Evolutionary conservation across 2,888 invertebrate species (phyloP).

Genomic region (Tubulanus polymorphus): DNA sequence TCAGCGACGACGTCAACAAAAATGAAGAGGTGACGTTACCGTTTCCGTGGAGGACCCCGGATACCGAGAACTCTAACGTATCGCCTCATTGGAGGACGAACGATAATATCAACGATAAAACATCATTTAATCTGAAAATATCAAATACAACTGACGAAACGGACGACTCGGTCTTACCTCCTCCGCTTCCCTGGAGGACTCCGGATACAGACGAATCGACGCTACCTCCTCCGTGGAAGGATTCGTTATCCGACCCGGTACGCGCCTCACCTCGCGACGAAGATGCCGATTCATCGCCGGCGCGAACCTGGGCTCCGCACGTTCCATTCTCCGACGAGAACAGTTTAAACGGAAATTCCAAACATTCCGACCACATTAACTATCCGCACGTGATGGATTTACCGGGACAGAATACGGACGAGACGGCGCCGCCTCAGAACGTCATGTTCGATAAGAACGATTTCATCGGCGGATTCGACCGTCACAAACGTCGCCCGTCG

Average conservation of each 20-base stretch:
- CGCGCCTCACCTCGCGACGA: no score
- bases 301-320: background rate
- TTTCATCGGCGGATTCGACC: background rate
- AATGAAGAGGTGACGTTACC: background rate
- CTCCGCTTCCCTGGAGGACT: background rate
- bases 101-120: no score
- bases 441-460: background rate
- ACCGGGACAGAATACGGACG: background rate
- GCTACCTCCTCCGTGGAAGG: no score
- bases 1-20: background rate
- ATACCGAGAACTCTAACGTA: background rate
- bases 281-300: no score
- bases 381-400: background rate
- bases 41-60: background rate
- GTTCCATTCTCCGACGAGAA: background rate
- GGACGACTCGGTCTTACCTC: no score
- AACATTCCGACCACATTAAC: background rate
- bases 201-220: background rate
- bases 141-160: no score
- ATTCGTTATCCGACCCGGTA: no score
- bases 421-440: background rate
- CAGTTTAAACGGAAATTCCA: background rate
- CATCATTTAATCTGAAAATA: no score
- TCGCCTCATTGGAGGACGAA: no score
- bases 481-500: background rate